A percentile compares a stretch with the other conserved stretches of the same genome.
phyloP scores from a whole-genome alignment of 2,888 invertebrate genomes.

The Calameuta pallipes region DNA sequence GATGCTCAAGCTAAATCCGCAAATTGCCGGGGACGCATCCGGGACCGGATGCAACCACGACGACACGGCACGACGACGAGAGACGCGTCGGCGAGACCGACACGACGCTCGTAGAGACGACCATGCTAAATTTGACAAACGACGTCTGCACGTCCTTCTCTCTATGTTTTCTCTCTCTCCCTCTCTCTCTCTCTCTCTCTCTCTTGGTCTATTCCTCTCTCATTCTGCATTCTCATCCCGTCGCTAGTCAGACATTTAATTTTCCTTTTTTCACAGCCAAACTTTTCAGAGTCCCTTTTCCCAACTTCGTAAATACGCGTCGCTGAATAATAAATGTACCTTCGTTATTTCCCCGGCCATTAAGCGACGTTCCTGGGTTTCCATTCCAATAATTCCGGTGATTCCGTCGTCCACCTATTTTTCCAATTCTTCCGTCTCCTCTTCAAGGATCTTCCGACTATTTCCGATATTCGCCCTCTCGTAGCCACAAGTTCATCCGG shows the following conservation, averaged over 20 bases:
- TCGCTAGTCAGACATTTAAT: background rate
- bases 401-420: background rate
- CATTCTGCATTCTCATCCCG: background rate
- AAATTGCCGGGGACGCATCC: background rate
- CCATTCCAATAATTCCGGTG: constrained; percentile 4
- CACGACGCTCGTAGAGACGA: background rate
- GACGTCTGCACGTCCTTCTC: constrained; percentile 20
- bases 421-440: background rate
- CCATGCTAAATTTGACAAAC: background rate
- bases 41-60: background rate
- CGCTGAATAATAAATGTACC: constrained; percentile 4
- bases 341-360: constrained; percentile 5
- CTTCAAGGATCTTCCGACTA: background rate
- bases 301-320: background rate
- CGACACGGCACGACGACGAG: background rate
- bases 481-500: constrained; percentile 1
- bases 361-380: background rate
- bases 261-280: constrained; percentile 4
- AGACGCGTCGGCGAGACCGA: background rate
- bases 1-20: background rate
- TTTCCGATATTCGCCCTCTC: background rate
- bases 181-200: constrained; percentile 7
- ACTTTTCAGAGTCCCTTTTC: background rate
- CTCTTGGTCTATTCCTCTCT: constrained; percentile 6
- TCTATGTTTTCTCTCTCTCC: constrained; percentile 18